These are phyloP conservation scores for Fissipunctia ypsillon DNA, from an alignment of 2,888 invertebrate species.

Conservation along the genomic window DNA sequence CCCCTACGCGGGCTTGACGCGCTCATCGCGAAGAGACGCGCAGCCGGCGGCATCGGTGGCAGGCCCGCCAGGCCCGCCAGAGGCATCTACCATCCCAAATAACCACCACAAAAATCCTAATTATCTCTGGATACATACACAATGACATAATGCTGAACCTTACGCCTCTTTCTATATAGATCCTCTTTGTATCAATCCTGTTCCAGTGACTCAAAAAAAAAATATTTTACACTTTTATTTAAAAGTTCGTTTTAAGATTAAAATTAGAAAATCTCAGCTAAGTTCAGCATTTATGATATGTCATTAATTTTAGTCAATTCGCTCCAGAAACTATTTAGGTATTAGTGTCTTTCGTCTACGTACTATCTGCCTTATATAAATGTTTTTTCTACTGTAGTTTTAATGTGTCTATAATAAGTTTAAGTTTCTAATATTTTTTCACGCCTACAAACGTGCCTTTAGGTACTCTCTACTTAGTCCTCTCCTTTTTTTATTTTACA, in stretches of 20 bases:
- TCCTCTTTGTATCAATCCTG: constrained; percentile 3
- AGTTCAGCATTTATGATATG: constrained; percentile 71
- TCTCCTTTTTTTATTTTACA: constrained; percentile 67
- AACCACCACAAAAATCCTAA: constrained; percentile 60
- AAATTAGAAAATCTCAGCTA: constrained; percentile 53
- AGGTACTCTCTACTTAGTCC: constrained; percentile 69
- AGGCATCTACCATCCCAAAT: constrained; percentile 75
- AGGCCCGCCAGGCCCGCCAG: constrained; percentile 81
- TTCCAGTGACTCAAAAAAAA: constrained; percentile 26
- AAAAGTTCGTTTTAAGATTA: constrained; percentile 45
- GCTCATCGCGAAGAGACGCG: constrained; percentile 93
- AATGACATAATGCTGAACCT: constrained; percentile 69
- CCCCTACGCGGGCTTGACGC: constrained; percentile 92
- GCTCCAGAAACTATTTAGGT: constrained; percentile 82
- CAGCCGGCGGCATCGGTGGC: constrained; percentile 86
- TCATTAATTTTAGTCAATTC: constrained; percentile 87
- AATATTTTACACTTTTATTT: constrained; percentile 50
- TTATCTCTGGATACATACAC: constrained; percentile 52
- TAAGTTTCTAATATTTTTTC: constrained; percentile 67
- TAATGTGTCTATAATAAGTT: constrained; percentile 70
- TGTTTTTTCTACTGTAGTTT: constrained; percentile 71
- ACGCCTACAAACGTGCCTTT: constrained; percentile 60
- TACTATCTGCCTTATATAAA: constrained; percentile 69
- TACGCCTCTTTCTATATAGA: constrained; percentile 27
- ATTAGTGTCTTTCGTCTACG: constrained; percentile 68